Evolutionary conservation across 1,140 invertebrate genomes (phyloP).

Genomic region (Callitettix versicolor): DNA sequence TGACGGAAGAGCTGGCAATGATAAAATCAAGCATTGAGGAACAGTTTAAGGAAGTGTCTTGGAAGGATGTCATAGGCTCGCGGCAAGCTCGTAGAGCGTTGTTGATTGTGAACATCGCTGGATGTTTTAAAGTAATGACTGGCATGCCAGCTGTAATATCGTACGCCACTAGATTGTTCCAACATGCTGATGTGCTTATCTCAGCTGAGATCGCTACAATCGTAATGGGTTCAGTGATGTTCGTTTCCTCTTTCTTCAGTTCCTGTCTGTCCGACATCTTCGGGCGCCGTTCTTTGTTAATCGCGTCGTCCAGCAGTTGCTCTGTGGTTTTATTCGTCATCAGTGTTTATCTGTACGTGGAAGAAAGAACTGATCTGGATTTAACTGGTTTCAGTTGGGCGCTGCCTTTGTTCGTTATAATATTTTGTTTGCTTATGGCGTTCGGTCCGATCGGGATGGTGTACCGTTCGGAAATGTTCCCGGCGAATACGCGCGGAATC

Average conservation of each 20-base stretch:
- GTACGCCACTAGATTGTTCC: constrained; percentile 20
- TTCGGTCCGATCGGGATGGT: constrained; percentile 20
- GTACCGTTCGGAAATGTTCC: constrained; percentile 12
- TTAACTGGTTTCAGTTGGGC: neutral
- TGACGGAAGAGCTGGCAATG: constrained; percentile 21
- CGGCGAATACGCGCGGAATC: constrained; percentile 3
- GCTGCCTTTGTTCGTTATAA: neutral
- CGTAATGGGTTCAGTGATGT: constrained; percentile 22
- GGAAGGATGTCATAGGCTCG: constrained; percentile 18
- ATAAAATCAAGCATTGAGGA: constrained; percentile 12
- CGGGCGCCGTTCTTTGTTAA: constrained; percentile 41
- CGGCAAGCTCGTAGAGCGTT: constrained; percentile 18
- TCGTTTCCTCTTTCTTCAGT: constrained; percentile 32
- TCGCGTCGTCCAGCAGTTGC: constrained; percentile 45
- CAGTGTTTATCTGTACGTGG: constrained; percentile 2
- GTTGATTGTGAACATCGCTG: constrained; percentile 19
- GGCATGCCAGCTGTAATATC: constrained; percentile 21
- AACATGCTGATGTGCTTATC: constrained; percentile 4
- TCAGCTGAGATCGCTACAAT: constrained; percentile 21
- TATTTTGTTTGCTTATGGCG: constrained; percentile 9
- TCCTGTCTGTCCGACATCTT: constrained; percentile 35
- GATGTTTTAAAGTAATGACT: constrained; percentile 16
- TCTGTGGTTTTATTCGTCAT: constrained; percentile 49
- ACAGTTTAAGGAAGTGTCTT: neutral
- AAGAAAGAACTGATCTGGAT: neutral